Evolutionary conservation across 2,113 vertebrate species (phyloP), one percentile per base, ranked within the genome.

Genomic region (Donacobius atricapilla): DNA sequence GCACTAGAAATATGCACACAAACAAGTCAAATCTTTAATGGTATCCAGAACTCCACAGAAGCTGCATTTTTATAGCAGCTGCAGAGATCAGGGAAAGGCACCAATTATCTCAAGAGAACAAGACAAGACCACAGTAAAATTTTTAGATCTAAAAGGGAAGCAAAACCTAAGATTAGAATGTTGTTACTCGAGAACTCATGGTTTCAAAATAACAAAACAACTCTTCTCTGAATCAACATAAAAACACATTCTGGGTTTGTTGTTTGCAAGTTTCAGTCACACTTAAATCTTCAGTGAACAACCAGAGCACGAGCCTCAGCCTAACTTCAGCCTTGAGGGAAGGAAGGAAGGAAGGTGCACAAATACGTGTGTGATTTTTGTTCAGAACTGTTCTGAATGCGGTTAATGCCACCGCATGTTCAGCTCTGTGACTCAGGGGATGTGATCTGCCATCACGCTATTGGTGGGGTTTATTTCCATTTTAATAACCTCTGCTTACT

Each of bases 81-180:
- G 95, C 93, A 94, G 94, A 96, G 94, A 57, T 88, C 93, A 86
- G 60, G 21, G 35, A 94, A 97, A 97, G 95, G 95, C 95, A 97
- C 96, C 76, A 39, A 63, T 96, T 89, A 69, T 76, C 44, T 83
- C 47, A 80, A 69, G 35, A 66, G 47, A 91, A 91, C 48, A 88
- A 82, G 42, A 82, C 57, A 86, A 88, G 82, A 95, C 90, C 77
- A 95, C 79, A 92, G 71, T 75, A 71, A 85, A 76, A 66, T 51
- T 83, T 68, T 80, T 37, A 71, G 47, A 58, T 94, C 65, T 83
- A 93, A 78, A 88, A 94, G 76, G 95, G 85, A 94, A 91, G 50
- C 20, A 89, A 93, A 81, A 89, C 13, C 65, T 68, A 93, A 58
- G 37, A 80, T 65, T 37, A 84, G 69, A 75, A 37, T 77, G 68